Evolutionary conservation across 2,888 invertebrate genomes (phyloP).

Genomic region (Gasteruption jaculator): DNA sequence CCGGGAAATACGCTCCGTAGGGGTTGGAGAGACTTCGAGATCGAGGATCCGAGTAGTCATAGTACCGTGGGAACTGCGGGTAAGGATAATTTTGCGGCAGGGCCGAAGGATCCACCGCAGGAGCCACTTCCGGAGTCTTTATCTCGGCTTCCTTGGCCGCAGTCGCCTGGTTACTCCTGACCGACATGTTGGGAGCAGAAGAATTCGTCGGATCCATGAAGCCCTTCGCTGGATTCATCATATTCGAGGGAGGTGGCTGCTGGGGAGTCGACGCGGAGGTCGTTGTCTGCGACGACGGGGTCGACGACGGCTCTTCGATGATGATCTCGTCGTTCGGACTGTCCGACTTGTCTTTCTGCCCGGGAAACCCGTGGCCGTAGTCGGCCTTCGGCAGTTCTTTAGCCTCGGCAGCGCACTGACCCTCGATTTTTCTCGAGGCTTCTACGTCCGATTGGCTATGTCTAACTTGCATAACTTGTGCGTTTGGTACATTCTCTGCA

Average conservation of each 20-base stretch:
- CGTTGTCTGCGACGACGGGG: conserved; percentile 5
- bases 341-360: conserved; percentile 33
- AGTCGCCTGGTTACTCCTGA: no score
- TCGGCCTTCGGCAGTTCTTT: conserved; percentile 28
- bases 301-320: conserved; percentile 27
- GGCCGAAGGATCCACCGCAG: no score
- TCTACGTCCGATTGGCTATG: conserved; percentile 26
- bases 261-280: conserved; percentile 16
- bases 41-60: conserved; percentile 44
- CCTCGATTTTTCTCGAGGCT: conserved; percentile 25
- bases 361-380: conserved; percentile 29
- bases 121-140: no score
- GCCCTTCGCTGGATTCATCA: no score
- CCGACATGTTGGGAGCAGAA: no score
- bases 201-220: no score
- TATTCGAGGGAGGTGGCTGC: conserved; percentile 15
- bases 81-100: conserved; percentile 46
- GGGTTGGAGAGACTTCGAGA: conserved; percentile 39
- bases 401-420: conserved; percentile 24
- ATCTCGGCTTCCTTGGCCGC: no score
- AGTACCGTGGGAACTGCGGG: conserved; percentile 46
- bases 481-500: conserved; percentile 24
- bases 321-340: conserved; percentile 32
- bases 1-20: conserved; percentile 43
- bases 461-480: conserved; percentile 30